These are phyloP conservation scores for Anthonomus grandis DNA, from an alignment of 1,140 invertebrate genomes.

Conservation along the genomic window DNA sequence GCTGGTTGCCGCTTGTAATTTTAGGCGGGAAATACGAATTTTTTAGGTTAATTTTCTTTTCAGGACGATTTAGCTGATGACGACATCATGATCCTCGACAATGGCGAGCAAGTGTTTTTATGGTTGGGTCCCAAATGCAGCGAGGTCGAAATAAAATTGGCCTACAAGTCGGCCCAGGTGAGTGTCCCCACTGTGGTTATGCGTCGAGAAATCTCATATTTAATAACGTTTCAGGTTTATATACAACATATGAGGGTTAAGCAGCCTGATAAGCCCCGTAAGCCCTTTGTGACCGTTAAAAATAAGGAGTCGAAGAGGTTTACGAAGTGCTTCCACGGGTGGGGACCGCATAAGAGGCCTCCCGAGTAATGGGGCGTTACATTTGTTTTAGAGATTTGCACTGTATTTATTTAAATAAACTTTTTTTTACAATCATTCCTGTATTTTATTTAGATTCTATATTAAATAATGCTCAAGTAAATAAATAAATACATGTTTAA, in stretches of 20 bases:
- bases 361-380: slow-evolving; percentile 62
- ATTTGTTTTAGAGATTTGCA: too few relatives aligned
- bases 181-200: neutral
- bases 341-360: slow-evolving; percentile 75
- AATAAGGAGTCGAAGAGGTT: slow-evolving; percentile 94
- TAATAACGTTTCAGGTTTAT: slow-evolving; percentile 74
- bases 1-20: too few relatives aligned
- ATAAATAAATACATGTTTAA: too few relatives aligned
- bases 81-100: slow-evolving; percentile 99
- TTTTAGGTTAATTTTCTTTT: slow-evolving; percentile 29
- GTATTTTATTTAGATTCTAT: neutral
- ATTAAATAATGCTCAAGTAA: too few relatives aligned
- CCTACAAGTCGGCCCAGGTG: slow-evolving; percentile 97
- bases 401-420: too few relatives aligned
- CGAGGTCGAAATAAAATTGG: slow-evolving; percentile 98
- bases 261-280: slow-evolving; percentile 87
- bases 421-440: neutral
- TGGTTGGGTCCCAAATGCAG: slow-evolving; percentile 96
- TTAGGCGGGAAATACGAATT: neutral
- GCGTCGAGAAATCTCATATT: neutral
- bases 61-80: slow-evolving; percentile 98
- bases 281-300: slow-evolving; percentile 94
- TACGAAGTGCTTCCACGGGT: slow-evolving; percentile 98
- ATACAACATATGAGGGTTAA: slow-evolving; percentile 96
- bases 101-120: slow-evolving; percentile 95